phyloP scores from a whole-genome alignment of 2,113 vertebrate species.

The Loxodonta africana region DNA sequence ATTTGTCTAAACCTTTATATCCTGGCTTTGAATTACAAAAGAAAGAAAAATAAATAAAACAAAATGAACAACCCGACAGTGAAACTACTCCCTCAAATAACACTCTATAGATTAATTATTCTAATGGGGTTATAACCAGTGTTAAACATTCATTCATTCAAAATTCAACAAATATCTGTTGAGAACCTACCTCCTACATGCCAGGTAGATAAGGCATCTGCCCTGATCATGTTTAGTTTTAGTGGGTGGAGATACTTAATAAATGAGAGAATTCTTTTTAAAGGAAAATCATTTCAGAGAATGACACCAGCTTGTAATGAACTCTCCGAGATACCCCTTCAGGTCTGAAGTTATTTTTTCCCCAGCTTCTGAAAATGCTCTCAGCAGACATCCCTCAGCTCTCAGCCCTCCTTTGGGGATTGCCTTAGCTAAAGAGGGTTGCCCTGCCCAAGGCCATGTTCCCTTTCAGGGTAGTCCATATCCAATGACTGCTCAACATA shows the following conservation, averaged over 20 bases:
- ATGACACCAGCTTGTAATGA: not conserved
- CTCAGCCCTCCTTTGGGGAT: not conserved
- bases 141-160: not conserved
- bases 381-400: not conserved
- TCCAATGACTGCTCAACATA: not conserved
- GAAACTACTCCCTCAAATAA: not conserved
- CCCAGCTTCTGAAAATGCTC: not conserved
- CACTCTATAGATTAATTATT: not conserved
- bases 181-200: not conserved
- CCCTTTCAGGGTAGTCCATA: not conserved
- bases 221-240: not conserved
- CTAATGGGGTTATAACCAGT: not conserved
- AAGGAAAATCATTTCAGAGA: not conserved
- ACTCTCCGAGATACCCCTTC: not conserved
- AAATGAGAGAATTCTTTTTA: not conserved
- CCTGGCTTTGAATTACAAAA: slow-evolving; percentile 1
- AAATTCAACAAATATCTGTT: not conserved
- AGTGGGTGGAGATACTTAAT: not conserved
- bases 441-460: not conserved
- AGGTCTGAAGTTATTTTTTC: not conserved
- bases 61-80: not conserved
- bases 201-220: not conserved
- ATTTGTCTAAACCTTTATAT: not conserved
- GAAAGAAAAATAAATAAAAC: not conserved
- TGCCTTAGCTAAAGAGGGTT: not conserved